A percentile compares a stretch with the other conserved stretches of the same genome.
Conservation (phyloP, 2,888 invertebrate genomes). For the Microchrysa polita region DNA sequence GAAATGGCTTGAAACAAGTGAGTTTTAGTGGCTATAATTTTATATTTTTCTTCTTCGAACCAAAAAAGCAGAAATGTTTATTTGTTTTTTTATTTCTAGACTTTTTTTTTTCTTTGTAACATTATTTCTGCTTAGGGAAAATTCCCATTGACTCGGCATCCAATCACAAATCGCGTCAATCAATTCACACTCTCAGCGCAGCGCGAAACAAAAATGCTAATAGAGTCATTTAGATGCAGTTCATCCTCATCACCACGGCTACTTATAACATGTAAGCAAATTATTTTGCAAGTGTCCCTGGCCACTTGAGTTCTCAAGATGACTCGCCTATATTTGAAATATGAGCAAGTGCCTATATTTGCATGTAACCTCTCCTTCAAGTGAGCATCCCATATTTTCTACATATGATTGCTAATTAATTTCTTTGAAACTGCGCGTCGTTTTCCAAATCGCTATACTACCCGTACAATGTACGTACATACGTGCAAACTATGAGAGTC, state of each 20-base stretch:
- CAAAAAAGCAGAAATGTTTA: too few species aligned
- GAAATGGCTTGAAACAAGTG: too few species aligned
- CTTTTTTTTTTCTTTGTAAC: too few species aligned
- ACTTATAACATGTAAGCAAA: conserved; percentile 31
- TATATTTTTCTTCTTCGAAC: too few species aligned
- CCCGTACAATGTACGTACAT: too few species aligned
- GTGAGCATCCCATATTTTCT: conserved; percentile 20
- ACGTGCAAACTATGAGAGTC: too few species aligned
- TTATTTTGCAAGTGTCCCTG: conserved; percentile 37
- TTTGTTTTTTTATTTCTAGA: too few species aligned
- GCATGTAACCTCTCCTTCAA: not conserved
- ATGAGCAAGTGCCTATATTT: not conserved
- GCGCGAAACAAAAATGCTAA: conserved; percentile 26
- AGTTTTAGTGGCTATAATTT: too few species aligned
- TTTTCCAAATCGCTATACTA: conserved; percentile 9
- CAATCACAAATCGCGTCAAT: too few species aligned
- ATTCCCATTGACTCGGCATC: too few species aligned
- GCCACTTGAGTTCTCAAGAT: not conserved
- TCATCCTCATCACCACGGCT: conserved; percentile 36
- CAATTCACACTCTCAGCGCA: conserved; percentile 5
- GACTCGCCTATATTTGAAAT: not conserved
- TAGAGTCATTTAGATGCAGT: conserved; percentile 34
- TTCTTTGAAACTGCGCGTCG: conserved; percentile 44
- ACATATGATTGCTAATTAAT: conserved; percentile 43
- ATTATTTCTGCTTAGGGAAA: too few species aligned